Evolutionary conservation across 2,888 invertebrate species (phyloP).

Genomic region (Criorhina ranunculi): DNA sequence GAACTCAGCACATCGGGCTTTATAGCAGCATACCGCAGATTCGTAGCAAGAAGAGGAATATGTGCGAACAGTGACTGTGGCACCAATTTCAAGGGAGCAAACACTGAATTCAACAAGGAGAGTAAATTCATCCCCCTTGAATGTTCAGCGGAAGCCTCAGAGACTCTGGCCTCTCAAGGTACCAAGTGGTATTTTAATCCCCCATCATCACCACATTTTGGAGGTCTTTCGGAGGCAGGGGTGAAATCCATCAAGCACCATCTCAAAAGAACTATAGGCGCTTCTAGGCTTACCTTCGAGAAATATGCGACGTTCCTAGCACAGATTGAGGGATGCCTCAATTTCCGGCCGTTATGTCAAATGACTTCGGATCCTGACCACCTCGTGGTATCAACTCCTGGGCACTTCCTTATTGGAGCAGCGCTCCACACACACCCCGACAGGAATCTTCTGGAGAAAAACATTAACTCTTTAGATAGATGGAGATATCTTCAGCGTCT

Average conservation of each 20-base stretch:
- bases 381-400: neutral
- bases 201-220: neutral
- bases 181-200: conserved; percentile 9
- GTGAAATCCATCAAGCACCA: neutral
- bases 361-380: no score
- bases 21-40: neutral
- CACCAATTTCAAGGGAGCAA: conserved; percentile 3
- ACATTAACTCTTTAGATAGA: no score
- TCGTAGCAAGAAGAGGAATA: neutral
- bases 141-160: neutral
- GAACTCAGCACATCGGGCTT: neutral
- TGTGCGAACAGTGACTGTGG: conserved; percentile 2
- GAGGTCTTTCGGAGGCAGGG: conserved; percentile 4
- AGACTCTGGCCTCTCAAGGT: neutral
- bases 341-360: neutral
- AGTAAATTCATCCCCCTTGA: neutral
- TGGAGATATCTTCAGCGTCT: neutral
- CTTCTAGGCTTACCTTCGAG: neutral
- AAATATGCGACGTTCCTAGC: neutral
- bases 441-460: no score
- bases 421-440: neutral
- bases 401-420: neutral
- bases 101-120: neutral
- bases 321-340: neutral
- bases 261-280: conserved; percentile 4